These are phyloP conservation scores for Natator depressus DNA, from an alignment of 2,113 vertebrate species.

Conservation along the genomic window DNA sequence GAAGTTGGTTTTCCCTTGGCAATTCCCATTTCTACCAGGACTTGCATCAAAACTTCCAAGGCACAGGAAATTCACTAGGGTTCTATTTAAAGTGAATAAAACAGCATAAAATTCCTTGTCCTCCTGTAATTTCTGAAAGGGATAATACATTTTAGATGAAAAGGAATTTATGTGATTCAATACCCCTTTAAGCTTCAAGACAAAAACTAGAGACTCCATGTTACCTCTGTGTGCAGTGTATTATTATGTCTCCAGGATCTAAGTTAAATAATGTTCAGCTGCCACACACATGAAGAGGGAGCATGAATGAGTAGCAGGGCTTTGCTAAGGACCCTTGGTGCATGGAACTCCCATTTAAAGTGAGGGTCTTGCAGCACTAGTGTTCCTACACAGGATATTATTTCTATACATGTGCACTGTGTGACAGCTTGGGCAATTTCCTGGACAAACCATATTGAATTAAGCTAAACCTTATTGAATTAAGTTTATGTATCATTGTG, in stretches of 20 bases:
- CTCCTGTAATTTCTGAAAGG: background rate
- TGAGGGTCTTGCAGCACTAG: background rate
- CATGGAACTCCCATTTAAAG: background rate
- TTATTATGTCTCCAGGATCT: background rate
- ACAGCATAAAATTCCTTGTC: background rate
- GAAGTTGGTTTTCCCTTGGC: background rate
- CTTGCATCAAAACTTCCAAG: conserved; percentile 11
- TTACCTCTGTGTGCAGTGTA: background rate
- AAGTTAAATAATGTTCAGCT: background rate
- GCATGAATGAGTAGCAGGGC: background rate
- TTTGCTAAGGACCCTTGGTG: background rate
- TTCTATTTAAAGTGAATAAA: background rate
- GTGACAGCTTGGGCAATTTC: background rate
- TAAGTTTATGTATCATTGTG: background rate
- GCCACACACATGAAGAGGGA: background rate
- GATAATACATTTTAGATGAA: background rate
- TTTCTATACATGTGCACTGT: background rate
- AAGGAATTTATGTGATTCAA: background rate
- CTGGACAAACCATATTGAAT: background rate
- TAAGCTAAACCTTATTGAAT: background rate
- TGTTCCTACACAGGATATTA: background rate
- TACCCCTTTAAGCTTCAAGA: background rate
- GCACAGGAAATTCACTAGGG: conserved; percentile 8
- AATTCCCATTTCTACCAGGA: conserved; percentile 19
- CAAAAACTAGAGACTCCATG: background rate